Conservation (phyloP, 2,113 vertebrate species). For the Pseudorhombus dupliciocellatus region DNA sequence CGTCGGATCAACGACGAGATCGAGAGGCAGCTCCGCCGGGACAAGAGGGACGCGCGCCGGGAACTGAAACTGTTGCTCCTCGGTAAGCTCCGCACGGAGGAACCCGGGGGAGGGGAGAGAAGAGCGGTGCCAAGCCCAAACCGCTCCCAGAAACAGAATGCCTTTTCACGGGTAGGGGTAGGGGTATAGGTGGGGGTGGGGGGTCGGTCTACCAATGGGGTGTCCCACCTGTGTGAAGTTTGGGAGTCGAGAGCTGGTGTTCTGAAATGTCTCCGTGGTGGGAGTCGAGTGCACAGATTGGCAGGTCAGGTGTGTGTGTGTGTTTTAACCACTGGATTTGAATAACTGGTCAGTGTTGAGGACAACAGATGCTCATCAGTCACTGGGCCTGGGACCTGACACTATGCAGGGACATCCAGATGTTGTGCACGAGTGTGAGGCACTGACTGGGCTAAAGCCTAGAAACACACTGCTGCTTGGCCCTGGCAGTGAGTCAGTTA, state of each 20-base stretch:
- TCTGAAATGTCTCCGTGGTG: slow-evolving; percentile 1
- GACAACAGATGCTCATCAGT: slow-evolving; percentile 48
- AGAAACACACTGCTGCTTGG: slow-evolving; percentile 18
- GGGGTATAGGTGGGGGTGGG: background rate
- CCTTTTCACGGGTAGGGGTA: background rate
- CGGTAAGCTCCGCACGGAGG: slow-evolving; percentile 79
- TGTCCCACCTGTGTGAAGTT: slow-evolving; percentile 27
- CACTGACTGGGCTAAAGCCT: slow-evolving; percentile 69
- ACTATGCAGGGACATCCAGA: slow-evolving; percentile 14
- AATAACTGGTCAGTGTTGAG: slow-evolving; percentile 54
- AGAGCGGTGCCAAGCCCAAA: slow-evolving; percentile 6
- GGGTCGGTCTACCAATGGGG: too few relatives aligned
- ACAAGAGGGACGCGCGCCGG: slow-evolving; percentile 90
- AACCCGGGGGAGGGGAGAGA: background rate
- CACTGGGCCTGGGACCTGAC: background rate
- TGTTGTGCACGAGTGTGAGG: slow-evolving; percentile 1
- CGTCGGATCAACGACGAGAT: slow-evolving; percentile 96
- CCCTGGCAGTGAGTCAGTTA: slow-evolving; percentile 34
- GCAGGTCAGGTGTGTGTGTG: background rate
- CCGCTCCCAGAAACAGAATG: slow-evolving; percentile 27
- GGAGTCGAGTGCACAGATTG: slow-evolving; percentile 67
- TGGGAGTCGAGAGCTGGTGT: background rate
- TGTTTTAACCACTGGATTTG: slow-evolving; percentile 54
- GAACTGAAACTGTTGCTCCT: slow-evolving; percentile 95
- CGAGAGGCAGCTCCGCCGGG: slow-evolving; percentile 92